Evolutionary conservation across 2,888 invertebrate species (phyloP).

Genomic region (Hemithea aestivaria): DNA sequence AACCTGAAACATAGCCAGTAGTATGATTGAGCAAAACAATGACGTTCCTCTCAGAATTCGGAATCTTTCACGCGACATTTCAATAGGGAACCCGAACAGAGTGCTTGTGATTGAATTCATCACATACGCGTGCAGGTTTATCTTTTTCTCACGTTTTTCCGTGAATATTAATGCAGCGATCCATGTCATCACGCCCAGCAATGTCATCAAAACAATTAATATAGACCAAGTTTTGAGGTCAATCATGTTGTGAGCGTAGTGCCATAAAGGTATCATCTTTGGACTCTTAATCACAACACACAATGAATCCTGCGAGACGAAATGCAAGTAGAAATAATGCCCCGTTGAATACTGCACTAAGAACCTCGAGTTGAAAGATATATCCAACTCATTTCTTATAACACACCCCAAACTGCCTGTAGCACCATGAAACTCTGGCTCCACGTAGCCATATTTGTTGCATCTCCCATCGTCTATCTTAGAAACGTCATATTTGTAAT

Average conservation of each 20-base stretch:
- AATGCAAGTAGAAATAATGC: conserved; percentile 34
- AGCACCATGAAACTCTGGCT: conserved; percentile 15
- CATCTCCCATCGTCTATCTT: conserved; percentile 24
- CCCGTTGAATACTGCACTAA: conserved; percentile 36
- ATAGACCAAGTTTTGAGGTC: conserved; percentile 17
- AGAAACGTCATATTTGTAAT: conserved; percentile 39
- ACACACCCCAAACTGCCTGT: conserved; percentile 44
- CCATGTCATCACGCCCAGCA: conserved; percentile 35
- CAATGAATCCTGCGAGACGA: conserved; percentile 37
- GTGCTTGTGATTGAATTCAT: conserved; percentile 28
- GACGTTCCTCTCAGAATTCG: conserved; percentile 35
- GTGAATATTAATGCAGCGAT: conserved; percentile 22
- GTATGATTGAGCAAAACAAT: conserved; percentile 37
- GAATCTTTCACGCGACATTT: conserved; percentile 25
- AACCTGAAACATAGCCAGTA: conserved; percentile 46
- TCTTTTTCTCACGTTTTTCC: conserved; percentile 13
- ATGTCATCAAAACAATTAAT: conserved; percentile 19
- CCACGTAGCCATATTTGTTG: conserved; percentile 34
- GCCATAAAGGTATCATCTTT: conserved; percentile 40
- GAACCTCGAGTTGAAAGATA: conserved; percentile 56
- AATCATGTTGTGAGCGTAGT: conserved; percentile 30
- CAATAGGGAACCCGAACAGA: conserved; percentile 37
- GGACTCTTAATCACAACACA: conserved; percentile 40
- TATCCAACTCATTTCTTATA: conserved; percentile 35
- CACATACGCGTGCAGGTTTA: conserved; percentile 25